Percentiles rank a stretch among this genome's conserved stretches.
Conservation (phyloP, 2,113 vertebrate species). For the Empidonax alnorum region DNA sequence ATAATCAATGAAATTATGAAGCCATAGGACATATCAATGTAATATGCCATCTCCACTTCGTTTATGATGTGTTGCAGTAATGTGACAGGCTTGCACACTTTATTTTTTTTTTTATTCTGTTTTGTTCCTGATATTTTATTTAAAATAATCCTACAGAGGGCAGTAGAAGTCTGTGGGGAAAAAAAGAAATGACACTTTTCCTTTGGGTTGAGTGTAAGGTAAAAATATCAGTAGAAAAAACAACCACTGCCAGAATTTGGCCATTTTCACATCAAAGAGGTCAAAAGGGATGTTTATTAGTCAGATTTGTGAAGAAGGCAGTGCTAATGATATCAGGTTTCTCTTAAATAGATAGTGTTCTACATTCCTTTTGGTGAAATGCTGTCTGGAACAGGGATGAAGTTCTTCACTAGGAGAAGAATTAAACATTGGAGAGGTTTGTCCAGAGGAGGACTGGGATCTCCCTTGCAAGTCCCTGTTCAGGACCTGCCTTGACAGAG, state of each 20-base stretch:
- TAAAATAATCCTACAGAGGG: conserved; percentile 58
- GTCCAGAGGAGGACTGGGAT: not conserved
- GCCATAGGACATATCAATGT: not conserved
- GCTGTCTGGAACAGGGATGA: not conserved
- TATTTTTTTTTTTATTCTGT: not conserved
- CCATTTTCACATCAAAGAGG: not conserved
- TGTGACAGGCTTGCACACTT: not conserved
- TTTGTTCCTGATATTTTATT: not conserved
- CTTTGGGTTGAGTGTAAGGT: not conserved
- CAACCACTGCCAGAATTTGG: not conserved
- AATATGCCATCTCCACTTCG: not conserved
- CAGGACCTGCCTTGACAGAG: not conserved
- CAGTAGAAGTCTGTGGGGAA: conserved; percentile 39
- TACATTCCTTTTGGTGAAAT: not conserved
- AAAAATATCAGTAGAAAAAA: not conserved
- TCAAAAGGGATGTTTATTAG: not conserved
- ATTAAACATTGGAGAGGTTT: not conserved
- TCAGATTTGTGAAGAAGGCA: not conserved
- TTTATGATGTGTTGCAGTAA: not conserved
- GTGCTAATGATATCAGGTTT: not conserved
- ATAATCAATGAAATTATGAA: not conserved
- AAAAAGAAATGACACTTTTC: not conserved
- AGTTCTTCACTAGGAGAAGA: not conserved
- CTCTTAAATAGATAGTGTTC: not conserved
- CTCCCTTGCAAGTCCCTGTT: not conserved